Evolutionary conservation across 2,113 vertebrate genomes (phyloP).

Genomic region (Neotoma lepida): DNA sequence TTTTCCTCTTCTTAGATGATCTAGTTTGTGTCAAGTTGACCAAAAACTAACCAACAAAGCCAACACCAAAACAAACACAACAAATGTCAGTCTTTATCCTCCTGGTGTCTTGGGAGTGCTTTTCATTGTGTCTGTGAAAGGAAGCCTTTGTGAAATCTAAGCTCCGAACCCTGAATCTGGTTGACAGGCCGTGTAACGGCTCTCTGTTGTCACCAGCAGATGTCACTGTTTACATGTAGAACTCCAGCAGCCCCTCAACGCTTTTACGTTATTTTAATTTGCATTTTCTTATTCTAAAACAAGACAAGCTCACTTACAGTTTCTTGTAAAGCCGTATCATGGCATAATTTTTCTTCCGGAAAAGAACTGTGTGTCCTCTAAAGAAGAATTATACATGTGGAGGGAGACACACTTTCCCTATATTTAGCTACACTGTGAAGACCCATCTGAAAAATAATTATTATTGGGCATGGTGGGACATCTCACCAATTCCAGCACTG

Average conservation of each 20-base stretch:
- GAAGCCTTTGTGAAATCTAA: background rate
- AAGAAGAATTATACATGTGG: background rate
- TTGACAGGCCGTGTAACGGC: accelerated
- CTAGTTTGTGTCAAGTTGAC: background rate
- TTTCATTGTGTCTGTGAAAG: background rate
- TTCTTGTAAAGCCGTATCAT: background rate
- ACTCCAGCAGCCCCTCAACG: background rate
- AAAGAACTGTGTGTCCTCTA: background rate
- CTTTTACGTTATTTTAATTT: background rate
- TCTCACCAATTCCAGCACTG: too few species aligned
- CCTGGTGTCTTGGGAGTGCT: background rate
- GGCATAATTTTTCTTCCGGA: background rate
- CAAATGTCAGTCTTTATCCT: background rate
- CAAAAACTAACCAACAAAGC: background rate
- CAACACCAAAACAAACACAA: background rate
- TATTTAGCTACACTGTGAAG: background rate
- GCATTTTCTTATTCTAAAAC: background rate
- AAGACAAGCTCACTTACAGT: background rate
- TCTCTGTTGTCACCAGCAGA: conserved; percentile 53
- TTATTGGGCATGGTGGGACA: background rate
- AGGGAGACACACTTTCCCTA: background rate
- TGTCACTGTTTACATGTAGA: conserved; percentile 67
- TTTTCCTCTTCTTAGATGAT: background rate
- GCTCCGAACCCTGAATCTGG: background rate
- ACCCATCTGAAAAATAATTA: background rate